phyloP scores from a whole-genome alignment of 2,113 vertebrate genomes.

The Oryzias celebensis region DNA sequence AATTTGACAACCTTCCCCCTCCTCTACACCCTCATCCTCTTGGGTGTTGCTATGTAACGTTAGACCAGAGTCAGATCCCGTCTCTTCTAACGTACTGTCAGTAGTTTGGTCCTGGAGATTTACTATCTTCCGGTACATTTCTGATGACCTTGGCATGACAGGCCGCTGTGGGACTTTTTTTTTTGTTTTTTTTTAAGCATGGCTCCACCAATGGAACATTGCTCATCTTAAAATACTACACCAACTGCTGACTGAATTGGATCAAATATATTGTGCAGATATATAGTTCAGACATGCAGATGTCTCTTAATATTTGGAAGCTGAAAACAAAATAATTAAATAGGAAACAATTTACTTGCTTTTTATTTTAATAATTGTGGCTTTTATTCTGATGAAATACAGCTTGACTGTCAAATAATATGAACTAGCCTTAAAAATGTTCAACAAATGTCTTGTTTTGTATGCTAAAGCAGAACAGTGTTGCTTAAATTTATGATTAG shows the following conservation, averaged over 20 bases:
- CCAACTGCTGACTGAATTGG: not conserved
- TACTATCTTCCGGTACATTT: constrained; percentile 41
- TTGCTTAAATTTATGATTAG: constrained; percentile 35
- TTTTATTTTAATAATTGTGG: too few species aligned
- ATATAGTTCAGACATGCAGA: too few species aligned
- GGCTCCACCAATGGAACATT: not conserved
- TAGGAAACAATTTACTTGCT: too few species aligned
- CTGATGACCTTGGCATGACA: constrained; percentile 12
- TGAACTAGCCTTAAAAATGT: too few species aligned
- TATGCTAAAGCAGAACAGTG: not conserved
- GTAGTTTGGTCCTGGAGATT: constrained; percentile 36
- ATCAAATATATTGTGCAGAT: too few species aligned
- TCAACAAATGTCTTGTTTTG: too few species aligned
- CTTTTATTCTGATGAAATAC: too few species aligned
- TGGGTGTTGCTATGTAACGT: constrained; percentile 37
- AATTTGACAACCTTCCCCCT: constrained; percentile 44
- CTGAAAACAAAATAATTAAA: too few species aligned
- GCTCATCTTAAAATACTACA: not conserved
- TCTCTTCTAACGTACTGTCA: constrained; percentile 32
- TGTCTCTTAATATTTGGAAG: too few species aligned
- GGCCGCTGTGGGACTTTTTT: not conserved
- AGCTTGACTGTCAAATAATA: too few species aligned
- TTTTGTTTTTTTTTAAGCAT: not conserved
- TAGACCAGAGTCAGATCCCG: constrained; percentile 10
- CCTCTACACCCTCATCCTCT: not conserved